These are phyloP conservation scores for Mus musculus DNA, from an alignment of 2,113 vertebrate genomes.

Conservation along the genomic window GRCm39 chr4:153062501-153063000, in stretches of 20 bases:
- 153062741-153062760: neutral
- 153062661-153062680: rapidly evolving
- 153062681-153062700: rapidly evolving
- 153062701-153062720: rapidly evolving
- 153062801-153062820: rapidly evolving
- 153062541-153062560: slow-evolving; percentile 57
- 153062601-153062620: neutral
- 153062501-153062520: slow-evolving; percentile 19
- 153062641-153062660: neutral
- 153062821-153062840: no score
- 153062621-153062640: neutral
- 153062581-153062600: slow-evolving; percentile 32
- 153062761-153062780: rapidly evolving
- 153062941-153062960: neutral
- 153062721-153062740: rapidly evolving
- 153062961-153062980: neutral
- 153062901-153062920: neutral
- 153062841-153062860: no score
- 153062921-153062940: neutral
- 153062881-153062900: neutral
- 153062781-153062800: rapidly evolving
- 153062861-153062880: neutral
- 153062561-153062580: neutral
- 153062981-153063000: no score
- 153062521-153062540: slow-evolving; percentile 56